Evolutionary conservation across 37 sponge, comb jelly and placozoan genomes (phyloP), one percentile per base, ranked within the genome.

Genomic region (Agelas oroides): DNA sequence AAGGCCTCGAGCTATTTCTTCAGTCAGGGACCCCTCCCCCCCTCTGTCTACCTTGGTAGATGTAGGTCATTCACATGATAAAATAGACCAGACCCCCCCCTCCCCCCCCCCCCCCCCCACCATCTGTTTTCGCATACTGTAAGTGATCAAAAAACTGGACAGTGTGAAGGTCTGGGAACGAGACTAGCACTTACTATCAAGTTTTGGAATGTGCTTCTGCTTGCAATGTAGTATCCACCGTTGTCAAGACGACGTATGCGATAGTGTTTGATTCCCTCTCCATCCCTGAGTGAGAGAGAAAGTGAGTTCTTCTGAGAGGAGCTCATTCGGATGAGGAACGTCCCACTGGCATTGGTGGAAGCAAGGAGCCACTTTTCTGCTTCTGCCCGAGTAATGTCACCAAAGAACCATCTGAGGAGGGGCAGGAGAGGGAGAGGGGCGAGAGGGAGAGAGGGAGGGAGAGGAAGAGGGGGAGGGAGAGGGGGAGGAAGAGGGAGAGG

Each of bases 321-420:
- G 54, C 97, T 94, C 19, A 65, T 72, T 53, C 97, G 83, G 24
- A 96, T 52, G 17, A 96, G 80, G 77, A 89, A 96, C 19, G 97
- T 84, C 0, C 97, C 97, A 38, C 69, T 84, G 20, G 53, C 24
- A 40, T 91, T 93, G 6, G 39, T 65, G 17, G 86, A 67, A 52
- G 39, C 41, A 18, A 94, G 90, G 12, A 96, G 84, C 89, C 91
- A 90, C 70, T 96, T 95, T 79, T 95, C 96, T 54, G 96, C 96
- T 73, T 95, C 96, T 28, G 87, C 84, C 21, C 93, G 35, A 1
- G 81, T 68, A 23, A 92, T 75, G 31, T 89, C 90, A 12, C 96
- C 93, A 83, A 80, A 95, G 70, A 77, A 95, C 96, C 96, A 95
- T 31, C 96, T 95, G 68, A 13, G 79, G 19, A 57, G 54, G 28